Base-by-base conservation (phyloP, 1,140 invertebrate genomes). In the Megalopta genalis region DNA sequence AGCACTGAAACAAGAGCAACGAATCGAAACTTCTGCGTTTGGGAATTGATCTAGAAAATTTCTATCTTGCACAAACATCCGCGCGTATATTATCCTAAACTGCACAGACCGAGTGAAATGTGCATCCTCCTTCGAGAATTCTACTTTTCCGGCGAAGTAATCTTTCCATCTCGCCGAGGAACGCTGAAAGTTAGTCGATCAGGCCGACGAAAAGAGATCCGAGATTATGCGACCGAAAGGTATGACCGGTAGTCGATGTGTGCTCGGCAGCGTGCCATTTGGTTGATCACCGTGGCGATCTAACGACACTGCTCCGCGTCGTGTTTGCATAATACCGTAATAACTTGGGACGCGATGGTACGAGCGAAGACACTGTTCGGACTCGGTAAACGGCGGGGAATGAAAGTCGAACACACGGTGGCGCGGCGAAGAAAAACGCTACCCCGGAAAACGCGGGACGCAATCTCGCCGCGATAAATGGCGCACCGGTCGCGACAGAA, bases 301-400 rank as follows among this genome's bases (percentile, higher is more conserved):
- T 66, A 66, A 67, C 14, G 73, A 68, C 37, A 6, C 39, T 18
- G 10, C 27, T n/a, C 16, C 14, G 54, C 39, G 0, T 39, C 27
- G 42, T 62, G 64, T 77, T 77, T 71, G 59, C 67, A 63, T 71
- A 63, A 52, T 71, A 71, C 63, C 18, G 57, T 23, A 63, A 25
- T 39, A 42, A 62, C 4, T 18, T 1, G 25, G 2, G 27, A 54
- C 23, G 3, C 3, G 42, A 54, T 59, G 59, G 63, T 63, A 46
- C 10, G 60, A 10, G 18, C 27, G 59, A 32, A 37, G 49, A 21
- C n/a, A 21, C 25, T 16, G 42, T 23, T 32, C 12, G 21, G 57
- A 63, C 49, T 25, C n/a, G 21, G 25, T 70, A 49, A 70, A 70
- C 46, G 25, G 23, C n/a, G 46, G 8, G n/a, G 25, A 14, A 18